Evolutionary conservation across 1,140 invertebrate species (phyloP).

Genomic region (Rhyzopertha dominica): DNA sequence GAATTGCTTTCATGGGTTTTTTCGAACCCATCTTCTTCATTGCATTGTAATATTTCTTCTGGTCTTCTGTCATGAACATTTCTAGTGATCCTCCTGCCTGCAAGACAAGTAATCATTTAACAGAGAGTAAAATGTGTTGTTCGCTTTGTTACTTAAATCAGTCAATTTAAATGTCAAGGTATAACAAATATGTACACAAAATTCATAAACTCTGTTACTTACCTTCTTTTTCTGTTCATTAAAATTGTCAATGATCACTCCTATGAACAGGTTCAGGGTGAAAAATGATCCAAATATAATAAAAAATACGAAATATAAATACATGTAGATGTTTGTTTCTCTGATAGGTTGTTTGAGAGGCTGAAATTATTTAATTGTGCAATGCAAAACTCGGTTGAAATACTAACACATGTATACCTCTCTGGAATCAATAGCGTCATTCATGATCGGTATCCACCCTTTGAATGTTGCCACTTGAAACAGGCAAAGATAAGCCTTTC

Average conservation of each 20-base stretch:
- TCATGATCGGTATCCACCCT: slow-evolving; percentile 95
- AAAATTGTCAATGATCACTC: slow-evolving; percentile 98
- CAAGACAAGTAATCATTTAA: slow-evolving; percentile 28
- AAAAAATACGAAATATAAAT: slow-evolving; percentile 97
- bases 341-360: slow-evolving; percentile 82
- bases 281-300: slow-evolving; percentile 98
- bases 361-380: slow-evolving; percentile 52
- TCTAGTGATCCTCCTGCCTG: slow-evolving; percentile 92
- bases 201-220: slow-evolving; percentile 37
- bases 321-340: slow-evolving; percentile 95
- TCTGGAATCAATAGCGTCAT: slow-evolving; percentile 93
- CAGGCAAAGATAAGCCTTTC: slow-evolving; percentile 93
- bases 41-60: slow-evolving; percentile 99
- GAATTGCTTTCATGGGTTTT: slow-evolving; percentile 96
- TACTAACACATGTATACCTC: slow-evolving; percentile 57
- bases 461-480: slow-evolving; percentile 99
- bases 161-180: not conserved
- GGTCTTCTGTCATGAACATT: slow-evolving; percentile 99
- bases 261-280: slow-evolving; percentile 96
- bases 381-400: not conserved
- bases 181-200: not conserved
- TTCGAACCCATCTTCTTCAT: slow-evolving; percentile 99
- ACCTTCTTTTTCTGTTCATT: slow-evolving; percentile 99
- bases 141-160: too few species aligned
- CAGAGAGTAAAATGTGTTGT: too few species aligned